Evolutionary conservation across 2,888 invertebrate species (phyloP).

Genomic region (Punctoribates punctum): DNA sequence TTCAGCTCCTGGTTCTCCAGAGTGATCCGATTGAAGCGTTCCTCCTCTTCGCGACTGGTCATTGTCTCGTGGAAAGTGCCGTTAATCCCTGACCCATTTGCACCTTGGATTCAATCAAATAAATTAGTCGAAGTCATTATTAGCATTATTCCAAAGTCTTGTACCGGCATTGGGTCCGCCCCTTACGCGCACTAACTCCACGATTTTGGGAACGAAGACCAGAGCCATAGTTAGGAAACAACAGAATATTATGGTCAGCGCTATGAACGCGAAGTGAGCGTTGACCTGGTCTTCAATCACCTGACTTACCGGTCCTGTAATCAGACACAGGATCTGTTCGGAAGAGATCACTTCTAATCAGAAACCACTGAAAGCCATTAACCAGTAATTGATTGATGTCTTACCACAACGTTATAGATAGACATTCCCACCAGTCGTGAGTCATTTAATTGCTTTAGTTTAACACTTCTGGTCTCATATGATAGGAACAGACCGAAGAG

Average conservation of each 20-base stretch:
- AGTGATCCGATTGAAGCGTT: conserved; percentile 83
- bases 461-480: conserved; percentile 96
- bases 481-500: conserved; percentile 96
- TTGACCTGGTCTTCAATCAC: conserved; percentile 97
- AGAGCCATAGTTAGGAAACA: conserved; percentile 97
- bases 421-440: conserved; percentile 98
- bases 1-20: conserved; percentile 95
- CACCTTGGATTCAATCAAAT: conserved; percentile 16
- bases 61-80: conserved; percentile 51
- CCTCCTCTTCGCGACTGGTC: conserved; percentile 74
- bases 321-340: conserved; percentile 72
- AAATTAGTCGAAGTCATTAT: conserved; percentile 58
- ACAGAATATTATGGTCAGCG: conserved; percentile 93
- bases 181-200: conserved; percentile 40
- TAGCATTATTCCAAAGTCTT: neutral
- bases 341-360: neutral
- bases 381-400: neutral
- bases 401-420: conserved; percentile 93
- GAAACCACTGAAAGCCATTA: neutral
- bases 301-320: conserved; percentile 95
- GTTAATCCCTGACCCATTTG: conserved; percentile 33
- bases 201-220: conserved; percentile 94
- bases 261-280: conserved; percentile 93
- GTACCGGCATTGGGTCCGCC: conserved; percentile 23
- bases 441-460: conserved; percentile 93